Percentiles rank a stretch among this genome's conserved stretches.
These are phyloP conservation scores for Trichomycterus rosablanca DNA, from an alignment of 2,113 vertebrate species.

Conservation along the genomic window DNA sequence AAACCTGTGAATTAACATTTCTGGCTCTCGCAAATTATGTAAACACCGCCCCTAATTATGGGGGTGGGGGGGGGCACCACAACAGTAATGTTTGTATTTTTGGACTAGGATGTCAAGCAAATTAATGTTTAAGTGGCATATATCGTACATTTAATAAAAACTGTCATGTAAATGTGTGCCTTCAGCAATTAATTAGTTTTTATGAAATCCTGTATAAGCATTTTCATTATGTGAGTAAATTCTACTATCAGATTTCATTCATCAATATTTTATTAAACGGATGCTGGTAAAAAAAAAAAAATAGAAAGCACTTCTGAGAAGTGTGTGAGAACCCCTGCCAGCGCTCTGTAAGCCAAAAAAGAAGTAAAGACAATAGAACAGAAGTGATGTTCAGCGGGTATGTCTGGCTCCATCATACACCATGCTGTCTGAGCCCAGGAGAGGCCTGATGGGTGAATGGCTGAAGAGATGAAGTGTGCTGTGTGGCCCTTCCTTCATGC, in stretches of 20 bases:
- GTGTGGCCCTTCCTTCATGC: conserved; percentile 55
- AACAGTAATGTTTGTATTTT: too few relatives aligned
- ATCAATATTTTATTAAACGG: not conserved
- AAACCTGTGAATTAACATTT: too few relatives aligned
- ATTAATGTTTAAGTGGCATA: too few relatives aligned
- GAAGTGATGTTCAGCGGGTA: conserved; percentile 12
- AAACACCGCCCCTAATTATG: too few relatives aligned
- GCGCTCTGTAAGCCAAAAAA: conserved; percentile 4
- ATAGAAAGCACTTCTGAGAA: not conserved
- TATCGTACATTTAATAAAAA: too few relatives aligned
- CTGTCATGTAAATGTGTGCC: too few relatives aligned
- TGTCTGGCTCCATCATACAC: not conserved
- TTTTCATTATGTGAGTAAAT: conserved; percentile 3
- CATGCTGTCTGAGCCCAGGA: conserved; percentile 18
- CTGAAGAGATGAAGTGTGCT: conserved; percentile 51
- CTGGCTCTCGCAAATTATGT: too few relatives aligned
- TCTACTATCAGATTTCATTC: not conserved
- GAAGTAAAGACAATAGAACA: not conserved
- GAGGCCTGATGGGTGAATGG: conserved; percentile 36
- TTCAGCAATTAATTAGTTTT: too few relatives aligned
- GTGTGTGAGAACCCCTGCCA: not conserved
- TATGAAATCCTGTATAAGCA: too few relatives aligned
- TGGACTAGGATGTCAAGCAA: too few relatives aligned
- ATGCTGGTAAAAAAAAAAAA: not conserved
- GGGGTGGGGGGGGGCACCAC: too few relatives aligned